Percentiles rank a stretch among this genome's conserved stretches.
Evolutionary conservation across 2,888 invertebrate genomes (phyloP).

Genomic region (Bellardia bayeri): DNA sequence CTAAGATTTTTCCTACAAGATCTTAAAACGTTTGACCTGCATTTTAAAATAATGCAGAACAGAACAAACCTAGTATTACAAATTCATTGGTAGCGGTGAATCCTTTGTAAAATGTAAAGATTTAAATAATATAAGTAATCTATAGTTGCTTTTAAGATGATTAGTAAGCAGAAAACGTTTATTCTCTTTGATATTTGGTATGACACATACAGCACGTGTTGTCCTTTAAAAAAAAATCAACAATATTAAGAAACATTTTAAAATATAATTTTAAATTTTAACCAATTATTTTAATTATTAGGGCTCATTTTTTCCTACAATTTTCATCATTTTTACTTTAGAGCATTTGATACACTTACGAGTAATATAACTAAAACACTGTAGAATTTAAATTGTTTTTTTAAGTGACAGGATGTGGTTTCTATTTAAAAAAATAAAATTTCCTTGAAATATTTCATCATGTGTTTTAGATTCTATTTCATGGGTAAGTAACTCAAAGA

Average conservation of each 20-base stretch:
- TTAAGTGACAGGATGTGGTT: conserved; percentile 72
- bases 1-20: background rate
- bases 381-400: conserved; percentile 39
- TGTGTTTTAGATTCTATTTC: conserved; percentile 63
- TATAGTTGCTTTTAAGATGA: conserved; percentile 15
- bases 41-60: conserved; percentile 15
- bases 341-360: conserved; percentile 61
- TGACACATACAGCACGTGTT: conserved; percentile 57
- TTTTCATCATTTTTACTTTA: conserved; percentile 43
- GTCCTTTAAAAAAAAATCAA: conserved; percentile 25
- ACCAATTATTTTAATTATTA: background rate
- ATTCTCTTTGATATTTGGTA: conserved; percentile 18
- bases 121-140: conserved; percentile 15
- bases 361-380: conserved; percentile 8
- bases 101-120: conserved; percentile 36
- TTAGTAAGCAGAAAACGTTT: conserved; percentile 35
- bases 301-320: too few relatives aligned
- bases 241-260: background rate
- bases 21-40: conserved; percentile 30
- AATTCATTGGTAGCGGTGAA: conserved; percentile 50
- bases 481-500: background rate
- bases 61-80: conserved; percentile 45
- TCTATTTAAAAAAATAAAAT: conserved; percentile 44
- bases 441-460: conserved; percentile 63
- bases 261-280: conserved; percentile 31